These are phyloP conservation scores for Vicugna pacos DNA, from an alignment of 2,113 vertebrate genomes.

Conservation along the genomic window DNA sequence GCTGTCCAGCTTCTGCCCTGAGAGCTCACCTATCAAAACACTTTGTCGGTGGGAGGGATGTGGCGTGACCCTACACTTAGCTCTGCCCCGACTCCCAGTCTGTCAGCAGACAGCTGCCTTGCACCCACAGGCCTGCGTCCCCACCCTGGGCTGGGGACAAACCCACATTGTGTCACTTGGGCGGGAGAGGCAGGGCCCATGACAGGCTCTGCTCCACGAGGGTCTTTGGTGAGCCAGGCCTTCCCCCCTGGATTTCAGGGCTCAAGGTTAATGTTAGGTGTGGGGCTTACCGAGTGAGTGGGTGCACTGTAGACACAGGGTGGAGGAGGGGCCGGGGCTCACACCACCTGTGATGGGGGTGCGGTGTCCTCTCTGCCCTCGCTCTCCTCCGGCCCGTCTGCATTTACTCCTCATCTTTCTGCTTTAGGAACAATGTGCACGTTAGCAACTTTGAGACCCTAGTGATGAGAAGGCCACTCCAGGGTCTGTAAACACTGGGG, in stretches of 20 bases:
- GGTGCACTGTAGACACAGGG: too few species aligned
- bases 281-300: neutral
- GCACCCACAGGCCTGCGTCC: too few species aligned
- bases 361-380: neutral
- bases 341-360: accelerated
- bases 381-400: neutral
- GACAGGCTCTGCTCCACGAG: conserved; percentile 64
- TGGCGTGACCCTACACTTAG: conserved; percentile 93
- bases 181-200: conserved; percentile 43
- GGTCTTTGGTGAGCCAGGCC: neutral
- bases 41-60: conserved; percentile 97
- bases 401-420: neutral
- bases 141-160: conserved; percentile 83
- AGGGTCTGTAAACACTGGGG: conserved; percentile 43
- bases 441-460: neutral
- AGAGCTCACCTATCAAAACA: conserved; percentile 95
- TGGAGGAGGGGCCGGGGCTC: accelerated
- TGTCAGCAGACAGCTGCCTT: conserved; percentile 93
- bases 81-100: conserved; percentile 87
- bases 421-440: neutral
- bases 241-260: conserved; percentile 19
- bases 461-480: neutral
- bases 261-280: conserved; percentile 64
- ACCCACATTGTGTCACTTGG: conserved; percentile 85
- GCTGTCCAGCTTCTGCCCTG: conserved; percentile 88